Conservation (phyloP, 2,888 invertebrate species). For the Coenonympha arcania region DNA sequence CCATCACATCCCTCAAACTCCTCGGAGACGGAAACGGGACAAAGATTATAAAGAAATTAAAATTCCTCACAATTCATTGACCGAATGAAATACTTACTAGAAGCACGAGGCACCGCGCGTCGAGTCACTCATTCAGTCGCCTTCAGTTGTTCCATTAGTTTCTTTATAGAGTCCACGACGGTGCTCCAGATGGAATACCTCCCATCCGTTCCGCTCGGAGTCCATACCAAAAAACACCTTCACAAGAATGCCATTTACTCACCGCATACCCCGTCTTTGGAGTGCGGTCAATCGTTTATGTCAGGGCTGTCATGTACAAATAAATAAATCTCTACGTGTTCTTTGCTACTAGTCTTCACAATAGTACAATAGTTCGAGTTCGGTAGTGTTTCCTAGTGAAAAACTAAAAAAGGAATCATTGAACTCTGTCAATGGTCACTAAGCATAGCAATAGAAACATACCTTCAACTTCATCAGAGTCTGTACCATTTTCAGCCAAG, state of each 20-base stretch:
- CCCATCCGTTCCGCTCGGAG: constrained; percentile 56
- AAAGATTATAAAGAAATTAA: constrained; percentile 25
- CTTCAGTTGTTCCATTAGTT: constrained; percentile 44
- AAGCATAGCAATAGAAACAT: too few species aligned
- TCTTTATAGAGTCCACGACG: constrained; percentile 37
- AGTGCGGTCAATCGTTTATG: constrained; percentile 34
- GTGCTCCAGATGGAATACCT: constrained; percentile 41
- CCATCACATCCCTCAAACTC: too few species aligned
- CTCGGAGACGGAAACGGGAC: constrained; percentile 19
- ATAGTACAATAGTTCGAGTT: too few species aligned
- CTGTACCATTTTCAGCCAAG: too few species aligned
- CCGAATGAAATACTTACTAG: constrained; percentile 20
- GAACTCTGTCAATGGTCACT: too few species aligned
- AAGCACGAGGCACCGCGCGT: too few species aligned
- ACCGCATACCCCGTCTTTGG: constrained; percentile 26
- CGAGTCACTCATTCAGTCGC: constrained; percentile 35
- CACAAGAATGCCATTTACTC: constrained; percentile 63
- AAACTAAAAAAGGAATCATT: too few species aligned
- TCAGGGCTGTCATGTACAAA: constrained; percentile 32
- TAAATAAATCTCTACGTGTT: background rate
- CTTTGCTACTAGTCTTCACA: too few species aligned
- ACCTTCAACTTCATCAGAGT: too few species aligned
- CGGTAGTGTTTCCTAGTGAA: too few species aligned
- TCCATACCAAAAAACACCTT: constrained; percentile 55
- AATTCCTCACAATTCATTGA: constrained; percentile 24